Evolutionary conservation across 2,888 invertebrate species (phyloP), one percentile per base, ranked within the genome.

Genomic region (Stenchaetothrips biformis): DNA sequence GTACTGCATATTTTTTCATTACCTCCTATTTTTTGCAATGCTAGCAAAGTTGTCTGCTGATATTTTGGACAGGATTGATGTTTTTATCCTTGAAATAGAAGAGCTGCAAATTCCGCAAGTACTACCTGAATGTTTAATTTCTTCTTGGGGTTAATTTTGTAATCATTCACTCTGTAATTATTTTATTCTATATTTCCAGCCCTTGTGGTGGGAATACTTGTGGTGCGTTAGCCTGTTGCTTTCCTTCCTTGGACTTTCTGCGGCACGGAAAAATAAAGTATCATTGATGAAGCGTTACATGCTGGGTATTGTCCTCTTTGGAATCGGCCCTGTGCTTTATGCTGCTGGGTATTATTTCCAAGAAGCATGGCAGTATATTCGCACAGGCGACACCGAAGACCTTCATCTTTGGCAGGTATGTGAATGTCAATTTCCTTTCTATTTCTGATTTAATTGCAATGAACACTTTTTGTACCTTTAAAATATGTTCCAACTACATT

Each of bases 1-100:
- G 88, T 95, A 94, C 87, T 95, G 97, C 87, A 94, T 98, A 88
- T 94, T 96, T 88, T 94, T 96, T 88, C 99, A 99, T 88, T 93
- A 95, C 85, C 88, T 96, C 82, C 89, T 98, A 84, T 95, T 95
- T 87, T 91, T 97, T 86, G 91, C 93, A 84, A 96, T 98, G 96
- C 87, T 96, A 86, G 92, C 95, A 79, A 97, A 98, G 88, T 90
- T 98, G 83, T 94, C 95, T 11, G 95, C 96, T 25, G 96, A 95
- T 87, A 93, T 98, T 85, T 91, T 97, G 84, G 97, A 98, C 88
- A 93, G 93, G 86, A 90, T 98, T 85, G 97, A 98, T 87, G 92
- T 98, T 87, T 97, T 97, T 87, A 94, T 97, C 85, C 90, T 98
- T 87, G 95, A 96, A 88, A 94, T 98, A 85, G 96, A 97, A 88